Evolutionary conservation across 2,113 vertebrate species (phyloP).

Genomic region (Aspiorhynchus laticeps): DNA sequence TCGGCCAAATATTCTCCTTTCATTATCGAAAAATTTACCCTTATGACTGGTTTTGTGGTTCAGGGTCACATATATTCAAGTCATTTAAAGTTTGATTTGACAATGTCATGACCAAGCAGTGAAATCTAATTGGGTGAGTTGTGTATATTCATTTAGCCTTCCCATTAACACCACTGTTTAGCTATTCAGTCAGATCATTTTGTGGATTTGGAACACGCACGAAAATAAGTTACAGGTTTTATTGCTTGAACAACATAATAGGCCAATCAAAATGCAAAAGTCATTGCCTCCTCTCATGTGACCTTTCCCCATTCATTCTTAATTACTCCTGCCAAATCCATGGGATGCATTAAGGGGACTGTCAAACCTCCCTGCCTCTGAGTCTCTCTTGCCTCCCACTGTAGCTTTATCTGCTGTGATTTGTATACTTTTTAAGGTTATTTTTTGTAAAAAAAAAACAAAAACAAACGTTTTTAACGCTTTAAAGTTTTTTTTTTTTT

Average conservation of each 20-base stretch:
- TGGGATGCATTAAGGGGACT: neutral
- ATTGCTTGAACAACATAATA: neutral
- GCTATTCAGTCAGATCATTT: neutral
- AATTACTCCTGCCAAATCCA: neutral
- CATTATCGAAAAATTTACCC: too few relatives aligned
- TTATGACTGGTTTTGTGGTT: too few relatives aligned
- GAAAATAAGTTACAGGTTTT: neutral
- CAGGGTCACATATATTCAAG: neutral
- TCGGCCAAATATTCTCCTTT: too few relatives aligned
- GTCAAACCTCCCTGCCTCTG: too few relatives aligned
- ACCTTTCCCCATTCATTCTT: neutral
- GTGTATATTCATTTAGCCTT: neutral
- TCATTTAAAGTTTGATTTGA: neutral
- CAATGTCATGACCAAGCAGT: neutral
- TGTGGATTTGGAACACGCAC: neutral
- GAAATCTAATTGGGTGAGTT: neutral
- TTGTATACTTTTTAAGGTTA: too few relatives aligned
- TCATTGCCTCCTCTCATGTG: neutral
- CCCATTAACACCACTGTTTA: neutral
- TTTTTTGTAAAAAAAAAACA: too few relatives aligned
- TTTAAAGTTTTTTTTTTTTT: neutral
- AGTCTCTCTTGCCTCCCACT: neutral
- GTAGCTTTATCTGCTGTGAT: neutral
- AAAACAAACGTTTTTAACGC: too few relatives aligned
- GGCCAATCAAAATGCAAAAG: neutral